Conservation (phyloP, 1,140 invertebrate genomes). For the Tetranychus urticae region DNA sequence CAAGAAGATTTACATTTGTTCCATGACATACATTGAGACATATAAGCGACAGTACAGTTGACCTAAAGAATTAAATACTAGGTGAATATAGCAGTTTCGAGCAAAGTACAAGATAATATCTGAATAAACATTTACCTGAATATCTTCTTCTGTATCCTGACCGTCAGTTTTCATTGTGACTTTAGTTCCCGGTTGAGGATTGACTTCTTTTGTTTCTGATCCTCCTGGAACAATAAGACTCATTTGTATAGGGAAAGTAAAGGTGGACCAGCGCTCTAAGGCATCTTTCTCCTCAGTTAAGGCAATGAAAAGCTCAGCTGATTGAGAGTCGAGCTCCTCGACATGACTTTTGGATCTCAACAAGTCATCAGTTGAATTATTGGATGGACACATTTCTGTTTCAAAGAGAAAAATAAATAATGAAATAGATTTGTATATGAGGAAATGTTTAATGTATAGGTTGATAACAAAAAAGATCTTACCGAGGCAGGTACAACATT, state of each 20-base stretch:
- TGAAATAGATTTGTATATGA: background rate
- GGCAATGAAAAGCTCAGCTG: conserved; percentile 54
- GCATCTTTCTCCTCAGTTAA: conserved; percentile 50
- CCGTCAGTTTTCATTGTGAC: background rate
- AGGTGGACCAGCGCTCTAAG: conserved; percentile 38
- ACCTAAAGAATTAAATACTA: conserved; percentile 15
- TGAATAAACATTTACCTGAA: background rate
- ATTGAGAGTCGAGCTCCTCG: conserved; percentile 52
- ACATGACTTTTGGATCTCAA: conserved; percentile 58
- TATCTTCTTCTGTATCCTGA: conserved; percentile 3
- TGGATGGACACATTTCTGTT: conserved; percentile 55
- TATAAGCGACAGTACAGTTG: conserved; percentile 79
- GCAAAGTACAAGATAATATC: background rate
- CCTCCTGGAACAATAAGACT: conserved; percentile 12
- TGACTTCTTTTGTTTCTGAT: conserved; percentile 32
- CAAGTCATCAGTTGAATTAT: conserved; percentile 36
- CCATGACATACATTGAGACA: conserved; percentile 66
- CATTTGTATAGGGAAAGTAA: conserved; percentile 27
- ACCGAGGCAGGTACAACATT: conserved; percentile 89
- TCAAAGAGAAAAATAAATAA: background rate
- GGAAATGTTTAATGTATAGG: conserved; percentile 1
- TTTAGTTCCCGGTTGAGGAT: conserved; percentile 27
- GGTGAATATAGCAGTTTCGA: background rate
- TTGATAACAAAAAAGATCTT: conserved; percentile 19
- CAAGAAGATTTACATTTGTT: conserved; percentile 59